A percentile compares a stretch with the other conserved stretches of the same genome.
Conservation (phyloP, 2,797 vertebrate species). For the Liparis tanakae region DNA sequence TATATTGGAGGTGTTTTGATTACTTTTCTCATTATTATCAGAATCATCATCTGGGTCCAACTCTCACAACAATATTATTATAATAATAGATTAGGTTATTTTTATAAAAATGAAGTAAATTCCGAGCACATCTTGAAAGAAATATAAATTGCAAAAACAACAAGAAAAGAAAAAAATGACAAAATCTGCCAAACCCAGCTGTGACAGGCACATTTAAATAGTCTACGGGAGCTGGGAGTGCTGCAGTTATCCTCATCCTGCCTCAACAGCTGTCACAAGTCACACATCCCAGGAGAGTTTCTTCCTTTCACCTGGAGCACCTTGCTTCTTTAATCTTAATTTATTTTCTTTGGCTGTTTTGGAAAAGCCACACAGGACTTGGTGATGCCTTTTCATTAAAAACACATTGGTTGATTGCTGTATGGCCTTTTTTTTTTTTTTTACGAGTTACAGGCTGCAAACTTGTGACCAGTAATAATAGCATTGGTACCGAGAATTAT, state of each 20-base stretch:
- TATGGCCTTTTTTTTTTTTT: slow-evolving; percentile 1
- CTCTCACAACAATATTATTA: background rate
- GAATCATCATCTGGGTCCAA: background rate
- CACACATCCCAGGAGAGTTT: slow-evolving; percentile 28
- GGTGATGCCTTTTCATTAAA: slow-evolving; percentile 42
- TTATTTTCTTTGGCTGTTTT: slow-evolving; percentile 30
- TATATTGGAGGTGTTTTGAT: background rate
- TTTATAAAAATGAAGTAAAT: background rate
- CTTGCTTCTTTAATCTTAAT: slow-evolving; percentile 36
- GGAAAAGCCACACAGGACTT: slow-evolving; percentile 28
- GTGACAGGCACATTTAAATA: slow-evolving; percentile 53
- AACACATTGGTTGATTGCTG: slow-evolving; percentile 41
- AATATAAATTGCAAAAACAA: slow-evolving; percentile 4
- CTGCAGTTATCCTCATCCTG: slow-evolving; percentile 54
- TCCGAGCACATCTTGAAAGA: background rate
- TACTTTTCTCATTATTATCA: background rate
- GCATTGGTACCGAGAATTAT: slow-evolving; percentile 46
- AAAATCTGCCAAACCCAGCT: slow-evolving; percentile 34
- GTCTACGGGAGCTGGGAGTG: slow-evolving; percentile 22
- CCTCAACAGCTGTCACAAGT: slow-evolving; percentile 40
- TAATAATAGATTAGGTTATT: background rate
- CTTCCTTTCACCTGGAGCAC: slow-evolving; percentile 35
- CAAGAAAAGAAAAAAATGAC: background rate
- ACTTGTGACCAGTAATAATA: slow-evolving; percentile 50
- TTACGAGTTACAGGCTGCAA: slow-evolving; percentile 15